phyloP scores from a whole-genome alignment of 2,888 invertebrate genomes.

The Lapara coniferarum region DNA sequence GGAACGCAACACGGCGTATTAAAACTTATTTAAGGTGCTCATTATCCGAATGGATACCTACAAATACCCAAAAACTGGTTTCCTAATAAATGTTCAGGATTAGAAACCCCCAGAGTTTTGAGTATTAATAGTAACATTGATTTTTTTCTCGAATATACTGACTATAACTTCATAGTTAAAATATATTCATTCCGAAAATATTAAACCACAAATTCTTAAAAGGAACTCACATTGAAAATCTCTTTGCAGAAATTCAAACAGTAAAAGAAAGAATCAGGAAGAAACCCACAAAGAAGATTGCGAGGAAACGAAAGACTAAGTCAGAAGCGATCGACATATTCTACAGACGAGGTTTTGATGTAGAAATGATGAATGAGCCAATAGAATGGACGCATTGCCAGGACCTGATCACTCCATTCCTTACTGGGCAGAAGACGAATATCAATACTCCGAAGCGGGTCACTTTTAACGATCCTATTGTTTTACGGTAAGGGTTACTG shows the following conservation, averaged over 20 bases:
- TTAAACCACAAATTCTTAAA: no score
- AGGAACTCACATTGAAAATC: not conserved
- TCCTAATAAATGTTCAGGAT: no score
- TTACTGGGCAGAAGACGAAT: slow-evolving; percentile 47
- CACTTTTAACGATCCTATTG: slow-evolving; percentile 30
- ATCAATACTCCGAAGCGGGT: slow-evolving; percentile 31
- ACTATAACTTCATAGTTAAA: no score
- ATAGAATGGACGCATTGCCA: slow-evolving; percentile 50
- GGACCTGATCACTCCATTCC: slow-evolving; percentile 50
- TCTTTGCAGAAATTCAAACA: not conserved
- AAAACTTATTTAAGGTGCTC: no score
- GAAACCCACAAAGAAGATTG: not conserved
- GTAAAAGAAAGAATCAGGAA: not conserved
- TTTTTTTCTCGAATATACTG: no score
- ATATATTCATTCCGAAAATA: no score
- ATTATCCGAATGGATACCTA: no score
- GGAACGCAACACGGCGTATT: no score
- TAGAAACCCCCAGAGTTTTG: no score
- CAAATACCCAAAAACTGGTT: no score
- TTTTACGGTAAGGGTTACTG: slow-evolving; percentile 47
- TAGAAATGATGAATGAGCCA: slow-evolving; percentile 29
- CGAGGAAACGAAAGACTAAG: not conserved
- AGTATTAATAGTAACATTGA: no score
- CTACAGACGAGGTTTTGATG: slow-evolving; percentile 39
- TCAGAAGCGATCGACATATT: slow-evolving; percentile 38